phyloP scores from a whole-genome alignment of 2,113 vertebrate species.

The Narcine bancroftii region DNA sequence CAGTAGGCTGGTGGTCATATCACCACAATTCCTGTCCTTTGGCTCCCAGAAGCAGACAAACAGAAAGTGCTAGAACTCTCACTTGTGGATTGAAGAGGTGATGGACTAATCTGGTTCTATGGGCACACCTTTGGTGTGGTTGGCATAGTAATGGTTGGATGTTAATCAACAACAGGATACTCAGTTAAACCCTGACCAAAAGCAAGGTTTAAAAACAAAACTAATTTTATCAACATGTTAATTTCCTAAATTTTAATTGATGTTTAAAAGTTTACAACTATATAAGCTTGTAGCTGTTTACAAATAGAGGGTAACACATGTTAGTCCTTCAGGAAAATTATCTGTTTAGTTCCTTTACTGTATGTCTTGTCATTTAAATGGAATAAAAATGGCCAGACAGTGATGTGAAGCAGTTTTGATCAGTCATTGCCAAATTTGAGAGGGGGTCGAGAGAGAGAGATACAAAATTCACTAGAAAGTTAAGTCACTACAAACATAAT shows the following conservation, averaged over 20 bases:
- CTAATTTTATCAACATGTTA: not conserved
- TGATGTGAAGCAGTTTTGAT: no score
- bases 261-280: not conserved
- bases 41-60: not conserved
- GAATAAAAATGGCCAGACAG: not conserved
- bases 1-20: no score
- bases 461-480: no score
- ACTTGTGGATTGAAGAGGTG: not conserved
- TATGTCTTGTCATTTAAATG: not conserved
- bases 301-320: no score
- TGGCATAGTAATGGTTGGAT: not conserved
- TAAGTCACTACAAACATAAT: no score
- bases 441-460: no score
- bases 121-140: not conserved
- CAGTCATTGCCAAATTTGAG: no score
- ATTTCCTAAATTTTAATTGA: not conserved
- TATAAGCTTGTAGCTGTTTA: not conserved
- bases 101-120: not conserved
- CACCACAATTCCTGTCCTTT: no score
- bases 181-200: not conserved
- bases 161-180: not conserved
- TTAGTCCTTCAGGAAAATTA: not conserved
- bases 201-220: not conserved
- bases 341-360: not conserved
- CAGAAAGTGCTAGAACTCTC: not conserved